Conservation (phyloP, 2,888 invertebrate species). For the Metacarcinus magister region DNA sequence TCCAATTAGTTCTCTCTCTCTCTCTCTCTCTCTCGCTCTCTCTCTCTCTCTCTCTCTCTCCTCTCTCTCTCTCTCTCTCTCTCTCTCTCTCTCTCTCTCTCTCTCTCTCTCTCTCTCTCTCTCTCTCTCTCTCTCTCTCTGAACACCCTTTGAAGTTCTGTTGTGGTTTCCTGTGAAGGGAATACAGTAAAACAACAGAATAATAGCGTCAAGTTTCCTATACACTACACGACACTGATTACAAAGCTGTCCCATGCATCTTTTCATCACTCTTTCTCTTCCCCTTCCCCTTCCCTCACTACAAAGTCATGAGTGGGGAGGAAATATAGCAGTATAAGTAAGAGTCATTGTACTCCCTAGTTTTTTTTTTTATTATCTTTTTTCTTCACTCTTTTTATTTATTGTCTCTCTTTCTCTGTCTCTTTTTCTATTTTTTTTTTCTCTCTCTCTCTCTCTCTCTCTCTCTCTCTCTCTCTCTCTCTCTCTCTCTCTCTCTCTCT, state of each 20-base stretch:
- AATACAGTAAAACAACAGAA: not conserved
- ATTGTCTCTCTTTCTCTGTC: no score
- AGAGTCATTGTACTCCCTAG: not conserved
- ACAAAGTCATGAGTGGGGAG: not conserved
- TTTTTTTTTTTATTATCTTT: no score
- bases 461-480: constrained; percentile 20
- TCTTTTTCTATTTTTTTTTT: no score
- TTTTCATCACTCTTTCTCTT: not conserved
- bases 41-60: not conserved
- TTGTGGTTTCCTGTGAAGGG: not conserved
- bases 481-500: constrained; percentile 26
- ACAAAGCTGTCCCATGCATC: not conserved
- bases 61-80: constrained; percentile 13
- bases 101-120: constrained; percentile 26
- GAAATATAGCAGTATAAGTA: not conserved
- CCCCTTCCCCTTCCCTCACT: not conserved
- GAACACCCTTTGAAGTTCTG: not conserved
- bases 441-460: not conserved
- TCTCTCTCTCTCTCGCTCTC: not conserved
- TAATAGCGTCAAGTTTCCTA: not conserved
- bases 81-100: constrained; percentile 26
- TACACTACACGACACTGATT: not conserved
- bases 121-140: constrained; percentile 26
- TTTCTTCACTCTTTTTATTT: no score
- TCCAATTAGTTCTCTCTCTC: no score